A percentile compares a stretch with the other conserved stretches of the same genome.
These are phyloP conservation scores for Leptinotarsa tumamoca DNA, from an alignment of 2,888 invertebrate genomes.

Conservation along the genomic window DNA sequence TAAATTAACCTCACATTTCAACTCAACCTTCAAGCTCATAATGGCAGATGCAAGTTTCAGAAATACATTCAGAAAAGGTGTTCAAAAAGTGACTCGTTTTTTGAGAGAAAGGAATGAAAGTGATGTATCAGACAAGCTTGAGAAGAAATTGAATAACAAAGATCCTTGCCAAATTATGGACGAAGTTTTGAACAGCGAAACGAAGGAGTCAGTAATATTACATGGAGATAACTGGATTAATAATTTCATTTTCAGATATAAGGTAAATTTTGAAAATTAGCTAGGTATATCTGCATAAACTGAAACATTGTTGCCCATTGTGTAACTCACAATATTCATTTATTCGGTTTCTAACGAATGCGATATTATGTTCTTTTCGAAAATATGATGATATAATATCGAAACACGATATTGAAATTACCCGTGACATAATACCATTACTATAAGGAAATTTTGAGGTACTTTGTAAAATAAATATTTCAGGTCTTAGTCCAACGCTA, in stretches of 20 bases:
- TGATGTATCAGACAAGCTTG: conserved; percentile 23
- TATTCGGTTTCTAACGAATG: neutral
- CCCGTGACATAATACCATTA: too few relatives aligned
- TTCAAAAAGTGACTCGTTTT: conserved; percentile 16
- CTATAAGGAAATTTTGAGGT: too few relatives aligned
- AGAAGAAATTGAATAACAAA: conserved; percentile 9
- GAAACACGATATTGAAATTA: too few relatives aligned
- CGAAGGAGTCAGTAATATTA: conserved; percentile 30
- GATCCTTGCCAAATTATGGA: conserved; percentile 20
- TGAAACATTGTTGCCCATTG: neutral
- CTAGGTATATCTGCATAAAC: neutral
- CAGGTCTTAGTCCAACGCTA: too few relatives aligned
- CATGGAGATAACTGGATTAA: conserved; percentile 44
- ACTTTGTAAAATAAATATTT: too few relatives aligned
- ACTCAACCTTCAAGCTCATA: neutral
- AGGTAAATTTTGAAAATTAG: conserved; percentile 26
- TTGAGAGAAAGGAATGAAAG: conserved; percentile 20
- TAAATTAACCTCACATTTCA: conserved; percentile 23
- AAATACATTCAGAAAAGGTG: conserved; percentile 7
- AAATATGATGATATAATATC: too few relatives aligned
- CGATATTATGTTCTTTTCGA: too few relatives aligned
- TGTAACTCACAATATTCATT: neutral
- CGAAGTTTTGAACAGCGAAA: conserved; percentile 20
- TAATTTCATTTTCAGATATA: conserved; percentile 41
- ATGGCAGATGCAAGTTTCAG: conserved; percentile 4